Base-by-base conservation (phyloP, 2,797 vertebrate genomes). In the Tenualosa ilisha region DNA sequence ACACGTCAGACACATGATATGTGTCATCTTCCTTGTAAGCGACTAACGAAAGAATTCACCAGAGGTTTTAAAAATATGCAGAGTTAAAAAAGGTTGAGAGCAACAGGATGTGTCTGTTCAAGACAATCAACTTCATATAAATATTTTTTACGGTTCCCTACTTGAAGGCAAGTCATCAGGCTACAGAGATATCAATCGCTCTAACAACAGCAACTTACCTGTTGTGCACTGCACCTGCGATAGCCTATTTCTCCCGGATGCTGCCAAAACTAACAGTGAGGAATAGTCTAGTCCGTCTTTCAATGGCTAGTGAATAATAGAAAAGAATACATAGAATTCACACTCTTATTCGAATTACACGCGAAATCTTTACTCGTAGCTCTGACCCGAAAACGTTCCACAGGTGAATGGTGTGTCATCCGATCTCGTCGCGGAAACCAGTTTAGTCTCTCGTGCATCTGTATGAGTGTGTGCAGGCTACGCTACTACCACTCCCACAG, bases 361-460 rank as follows among this genome's bases (percentile, higher is more conserved):
- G 22, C 4, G 72, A 51, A 51, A 79, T 12, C 17, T 63, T 63
- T n/a, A 9, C 59, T 15, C 46, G 72, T 46, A 46, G 72, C 12
- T 43, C 17, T 17, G 37, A 46, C 40, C 54, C 54, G 40, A 68
- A 88, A 84, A 61, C 24, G 65, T 15, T 54, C 20, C 20, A 63
- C 85, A 86, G 85, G 87, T 88, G 83, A 82, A 20, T 65, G 8
- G 50, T 63, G 22, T 46, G 86, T 88, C 85, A 86, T 81, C 84
- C 83, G 86, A 85, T 75, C 81, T 37, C 17, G 65, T 63, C 83
- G 59, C 86, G 87, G 84, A 86, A 89, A 87, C 86, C 82, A 56
- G 85, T 86, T 84, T 43, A 43, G 17, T 43, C 59, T 75, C 81
- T 31, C 82, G 22, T 54, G 24, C 81, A 26, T 84, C 72, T 8